Percentiles rank a stretch among this genome's conserved stretches.
Evolutionary conservation across 2,797 vertebrate genomes (phyloP).

Genomic region (Microctenopoma lineatum): DNA sequence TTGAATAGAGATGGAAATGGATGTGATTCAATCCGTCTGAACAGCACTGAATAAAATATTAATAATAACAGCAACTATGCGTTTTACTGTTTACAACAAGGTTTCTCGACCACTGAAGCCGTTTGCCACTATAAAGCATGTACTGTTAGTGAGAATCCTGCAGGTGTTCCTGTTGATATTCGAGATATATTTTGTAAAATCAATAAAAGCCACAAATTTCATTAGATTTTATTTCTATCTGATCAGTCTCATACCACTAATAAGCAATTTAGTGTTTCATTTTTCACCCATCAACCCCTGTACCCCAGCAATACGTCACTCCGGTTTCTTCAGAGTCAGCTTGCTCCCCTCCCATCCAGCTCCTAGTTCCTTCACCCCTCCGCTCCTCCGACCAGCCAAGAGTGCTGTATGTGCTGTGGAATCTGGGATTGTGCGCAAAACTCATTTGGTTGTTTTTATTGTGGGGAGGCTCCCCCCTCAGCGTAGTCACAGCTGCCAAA

Average conservation of each 20-base stretch:
- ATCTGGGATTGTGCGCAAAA: constrained; percentile 69
- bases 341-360: constrained; percentile 42
- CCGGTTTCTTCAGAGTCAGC: constrained; percentile 41
- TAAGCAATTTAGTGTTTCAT: constrained; percentile 1
- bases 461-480: constrained; percentile 63
- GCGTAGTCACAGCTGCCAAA: constrained; percentile 76
- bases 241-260: background rate
- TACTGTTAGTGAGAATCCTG: background rate
- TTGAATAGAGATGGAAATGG: background rate
- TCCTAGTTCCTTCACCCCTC: constrained; percentile 41
- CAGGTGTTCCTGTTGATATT: background rate
- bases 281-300: constrained; percentile 25
- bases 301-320: constrained; percentile 3
- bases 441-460: constrained; percentile 77
- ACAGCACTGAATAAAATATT: background rate
- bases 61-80: background rate
- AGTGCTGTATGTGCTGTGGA: constrained; percentile 55
- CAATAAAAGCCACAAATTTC: background rate
- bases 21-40: background rate
- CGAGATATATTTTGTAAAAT: background rate
- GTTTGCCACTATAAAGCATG: background rate
- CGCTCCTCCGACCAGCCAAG: constrained; percentile 45
- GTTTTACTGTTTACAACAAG: background rate
- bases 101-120: background rate
- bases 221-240: background rate